These are phyloP conservation scores for Naja naja DNA, from an alignment of 2,113 vertebrate genomes.

Conservation along the genomic window DNA sequence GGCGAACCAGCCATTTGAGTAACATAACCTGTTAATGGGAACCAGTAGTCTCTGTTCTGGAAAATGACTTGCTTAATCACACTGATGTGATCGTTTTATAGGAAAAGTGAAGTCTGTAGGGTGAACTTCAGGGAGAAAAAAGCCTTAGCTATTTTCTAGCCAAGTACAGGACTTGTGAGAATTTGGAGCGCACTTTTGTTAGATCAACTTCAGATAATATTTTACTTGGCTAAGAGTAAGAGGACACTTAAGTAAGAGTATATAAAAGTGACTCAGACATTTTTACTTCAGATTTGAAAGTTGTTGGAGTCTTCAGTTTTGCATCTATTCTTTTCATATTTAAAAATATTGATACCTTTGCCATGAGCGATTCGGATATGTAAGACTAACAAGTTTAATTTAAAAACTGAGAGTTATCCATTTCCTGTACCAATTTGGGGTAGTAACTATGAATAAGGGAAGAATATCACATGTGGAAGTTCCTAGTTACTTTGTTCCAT, in stretches of 20 bases:
- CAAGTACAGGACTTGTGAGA: background rate
- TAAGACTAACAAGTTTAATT: background rate
- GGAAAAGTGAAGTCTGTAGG: background rate
- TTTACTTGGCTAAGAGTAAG: background rate
- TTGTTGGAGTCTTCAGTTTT: background rate
- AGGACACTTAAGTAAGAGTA: background rate
- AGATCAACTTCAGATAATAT: background rate
- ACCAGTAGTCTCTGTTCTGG: background rate
- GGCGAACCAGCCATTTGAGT: no score
- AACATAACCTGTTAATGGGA: background rate
- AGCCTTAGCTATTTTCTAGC: background rate
- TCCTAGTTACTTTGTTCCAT: background rate
- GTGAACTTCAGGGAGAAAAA: background rate
- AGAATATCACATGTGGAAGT: background rate
- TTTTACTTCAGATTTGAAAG: background rate
- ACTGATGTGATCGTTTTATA: background rate
- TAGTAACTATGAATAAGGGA: background rate
- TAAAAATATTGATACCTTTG: background rate
- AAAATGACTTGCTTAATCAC: background rate
- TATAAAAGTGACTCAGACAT: background rate
- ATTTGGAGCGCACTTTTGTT: background rate
- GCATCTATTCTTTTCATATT: background rate
- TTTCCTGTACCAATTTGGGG: background rate
- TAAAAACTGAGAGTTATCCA: background rate
- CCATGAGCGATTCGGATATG: background rate